Percentiles rank a stretch among this genome's conserved stretches.
Evolutionary conservation across 1,140 invertebrate species (phyloP).

Genomic region (Hirudo medicinalis): DNA sequence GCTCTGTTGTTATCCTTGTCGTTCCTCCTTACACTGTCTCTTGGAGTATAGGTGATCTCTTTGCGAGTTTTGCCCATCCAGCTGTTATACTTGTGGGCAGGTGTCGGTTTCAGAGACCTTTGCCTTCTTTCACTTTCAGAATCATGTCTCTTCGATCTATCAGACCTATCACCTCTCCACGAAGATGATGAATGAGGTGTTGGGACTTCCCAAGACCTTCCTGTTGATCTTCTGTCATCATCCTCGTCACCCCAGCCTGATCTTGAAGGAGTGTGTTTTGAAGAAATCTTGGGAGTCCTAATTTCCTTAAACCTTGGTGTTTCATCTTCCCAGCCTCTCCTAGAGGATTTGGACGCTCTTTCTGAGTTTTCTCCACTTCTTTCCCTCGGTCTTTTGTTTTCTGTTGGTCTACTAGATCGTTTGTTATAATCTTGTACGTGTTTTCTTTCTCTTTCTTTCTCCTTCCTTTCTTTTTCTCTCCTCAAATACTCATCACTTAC

Average conservation of each 20-base stretch:
- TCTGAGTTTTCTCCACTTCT: slow-evolving; percentile 29
- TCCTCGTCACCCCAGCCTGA: slow-evolving; percentile 70
- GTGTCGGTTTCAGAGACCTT: slow-evolving; percentile 49
- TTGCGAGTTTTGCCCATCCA: slow-evolving; percentile 53
- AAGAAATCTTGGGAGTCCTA: neutral
- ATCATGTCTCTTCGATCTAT: slow-evolving; percentile 33
- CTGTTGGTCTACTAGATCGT: too few species aligned
- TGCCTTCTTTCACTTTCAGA: slow-evolving; percentile 37
- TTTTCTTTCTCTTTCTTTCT: slow-evolving; percentile 37
- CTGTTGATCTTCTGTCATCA: slow-evolving; percentile 44
- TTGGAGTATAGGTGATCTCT: slow-evolving; percentile 46
- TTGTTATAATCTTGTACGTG: too few species aligned
- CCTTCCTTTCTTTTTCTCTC: slow-evolving; percentile 44
- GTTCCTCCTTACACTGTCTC: slow-evolving; percentile 24
- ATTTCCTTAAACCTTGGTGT: neutral
- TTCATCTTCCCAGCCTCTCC: neutral
- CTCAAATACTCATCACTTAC: slow-evolving; percentile 65
- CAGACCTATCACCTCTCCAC: too few species aligned
- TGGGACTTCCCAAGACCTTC: slow-evolving; percentile 70
- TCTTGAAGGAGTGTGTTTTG: slow-evolving; percentile 44
- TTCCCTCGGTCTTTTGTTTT: too few species aligned
- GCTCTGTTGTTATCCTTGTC: neutral
- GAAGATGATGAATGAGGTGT: slow-evolving; percentile 52
- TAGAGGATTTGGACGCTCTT: slow-evolving; percentile 25
- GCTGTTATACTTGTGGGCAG: slow-evolving; percentile 67